Conservation (phyloP, 2,888 invertebrate species). For the Aelia acuminata region DNA sequence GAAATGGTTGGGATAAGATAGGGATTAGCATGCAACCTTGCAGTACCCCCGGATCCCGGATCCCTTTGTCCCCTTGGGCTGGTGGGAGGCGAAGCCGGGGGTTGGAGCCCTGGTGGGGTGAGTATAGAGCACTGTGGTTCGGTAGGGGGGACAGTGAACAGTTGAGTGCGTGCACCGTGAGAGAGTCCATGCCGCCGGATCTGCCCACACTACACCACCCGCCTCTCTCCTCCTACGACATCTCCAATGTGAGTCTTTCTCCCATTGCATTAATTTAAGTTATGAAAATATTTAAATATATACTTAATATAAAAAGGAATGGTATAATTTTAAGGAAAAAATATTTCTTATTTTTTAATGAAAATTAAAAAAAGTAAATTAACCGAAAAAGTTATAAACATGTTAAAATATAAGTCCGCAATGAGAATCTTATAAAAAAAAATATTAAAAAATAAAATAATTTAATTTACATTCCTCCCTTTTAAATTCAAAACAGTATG, state of each 20-base stretch:
- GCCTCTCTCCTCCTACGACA: conserved; percentile 43
- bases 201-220: conserved; percentile 21
- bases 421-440: no score
- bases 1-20: background rate
- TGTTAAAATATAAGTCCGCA: background rate
- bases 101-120: conserved; percentile 7
- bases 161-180: background rate
- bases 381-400: background rate
- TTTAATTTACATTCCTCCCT: no score
- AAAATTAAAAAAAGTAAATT: no score
- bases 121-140: conserved; percentile 8
- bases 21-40: conserved; percentile 17
- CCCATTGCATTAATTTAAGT: no score
- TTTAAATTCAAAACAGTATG: no score
- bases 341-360: no score
- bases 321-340: no score
- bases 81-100: conserved; percentile 5
- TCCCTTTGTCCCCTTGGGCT: background rate
- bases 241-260: conserved; percentile 48
- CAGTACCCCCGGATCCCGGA: conserved; percentile 11
- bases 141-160: conserved; percentile 38
- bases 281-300: no score
- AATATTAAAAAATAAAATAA: no score
- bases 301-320: no score
- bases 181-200: conserved; percentile 45